Percentiles rank a stretch among this genome's conserved stretches.
Conservation (phyloP, 2,113 vertebrate species). For the Oxyura jamaicensis region DNA sequence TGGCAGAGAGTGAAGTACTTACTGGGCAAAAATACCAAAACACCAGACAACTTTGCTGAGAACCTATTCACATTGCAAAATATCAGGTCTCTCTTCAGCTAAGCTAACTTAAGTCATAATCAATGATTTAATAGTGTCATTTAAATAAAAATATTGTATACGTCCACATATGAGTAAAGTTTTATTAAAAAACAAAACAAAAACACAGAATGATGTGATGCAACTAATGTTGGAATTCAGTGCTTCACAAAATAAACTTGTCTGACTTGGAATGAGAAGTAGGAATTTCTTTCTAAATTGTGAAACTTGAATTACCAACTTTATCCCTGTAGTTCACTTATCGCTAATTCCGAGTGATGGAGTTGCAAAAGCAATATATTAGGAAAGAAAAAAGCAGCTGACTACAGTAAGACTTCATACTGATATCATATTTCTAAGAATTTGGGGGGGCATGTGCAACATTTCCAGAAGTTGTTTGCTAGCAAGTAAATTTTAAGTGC, state of each 20-base stretch:
- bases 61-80: not conserved
- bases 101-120: not conserved
- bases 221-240: not conserved
- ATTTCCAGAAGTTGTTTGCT: not conserved
- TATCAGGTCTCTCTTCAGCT: not conserved
- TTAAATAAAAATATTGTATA: not conserved
- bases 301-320: not conserved
- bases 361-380: not conserved
- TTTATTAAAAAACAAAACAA: not conserved
- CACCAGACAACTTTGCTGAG: not conserved
- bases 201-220: not conserved
- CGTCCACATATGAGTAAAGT: not conserved
- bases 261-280: not conserved
- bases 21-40: not conserved
- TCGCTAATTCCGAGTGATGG: not conserved
- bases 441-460: not conserved
- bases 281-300: not conserved
- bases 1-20: not conserved
- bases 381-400: not conserved
- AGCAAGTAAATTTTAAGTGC: not conserved
- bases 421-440: not conserved
- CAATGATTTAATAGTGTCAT: not conserved
- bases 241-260: not conserved
- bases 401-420: not conserved
- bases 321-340: not conserved